Evolutionary conservation across 1,140 invertebrate species (phyloP), one percentile per base, ranked within the genome.

Genomic region (Augochlora pura): DNA sequence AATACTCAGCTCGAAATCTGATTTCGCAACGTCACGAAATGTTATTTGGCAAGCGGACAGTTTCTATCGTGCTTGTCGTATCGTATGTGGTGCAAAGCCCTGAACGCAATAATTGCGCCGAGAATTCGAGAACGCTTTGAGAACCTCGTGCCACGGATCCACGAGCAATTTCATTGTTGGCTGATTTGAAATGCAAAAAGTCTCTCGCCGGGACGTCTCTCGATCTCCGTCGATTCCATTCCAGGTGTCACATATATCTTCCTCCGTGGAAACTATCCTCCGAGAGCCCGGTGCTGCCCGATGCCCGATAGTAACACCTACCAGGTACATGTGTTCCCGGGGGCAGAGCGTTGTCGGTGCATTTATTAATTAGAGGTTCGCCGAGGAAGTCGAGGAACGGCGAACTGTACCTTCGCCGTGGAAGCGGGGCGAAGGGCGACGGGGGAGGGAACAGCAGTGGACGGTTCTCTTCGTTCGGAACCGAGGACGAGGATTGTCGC

Each of bases 341-440:
- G 81, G 88, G 82, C 82, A 76, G 83, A 88, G 82, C 74, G 76
- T 86, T 74, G 86, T 83, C 85, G 89, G 87, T 87, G 86, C 83
- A 82, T 86, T 88, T 87, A 90, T 91, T 90, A 89, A 91, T 91
- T 90, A 90, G 87, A 90, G 90, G 89, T 89, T 89, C 80, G 87
- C 75, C 82, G 73, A 81, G 82, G 75, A 59, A 25, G 68, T 42
- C 27, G 62, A 67, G 64, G 10, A 65, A 54, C 42, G 52, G 73
- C 49, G 16, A 54, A 46, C 42, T 46, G 42, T 46, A 12, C 10
- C 42, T 46, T 32, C 32, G 32, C 32, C 32, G 42, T 10, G 42
- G 12, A 46, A 46, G 42, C 12, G 14, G 14, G 42, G 14, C 10
- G 10, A 46, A 14, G 42, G 42, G 42, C 10, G 42, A 46, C 2